Evolutionary conservation across 2,797 vertebrate genomes (phyloP), one percentile per base, ranked within the genome.

Genomic region (Intellagama lesueurii): DNA sequence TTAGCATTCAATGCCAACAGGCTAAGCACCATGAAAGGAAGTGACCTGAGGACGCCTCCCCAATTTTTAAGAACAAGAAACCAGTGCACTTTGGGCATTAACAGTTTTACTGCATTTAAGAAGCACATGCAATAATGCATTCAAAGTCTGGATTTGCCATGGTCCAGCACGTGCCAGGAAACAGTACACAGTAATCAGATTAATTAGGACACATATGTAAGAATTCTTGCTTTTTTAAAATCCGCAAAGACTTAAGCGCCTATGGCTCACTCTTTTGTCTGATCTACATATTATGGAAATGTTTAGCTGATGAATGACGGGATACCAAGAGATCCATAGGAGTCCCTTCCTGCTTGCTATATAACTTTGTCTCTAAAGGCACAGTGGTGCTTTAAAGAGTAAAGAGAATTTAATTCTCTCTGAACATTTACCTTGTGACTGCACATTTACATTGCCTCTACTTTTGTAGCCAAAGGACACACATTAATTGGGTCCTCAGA

Each of bases 21-120:
- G 95, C 94, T 72, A 96, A 97, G 97, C 97, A 97, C 97, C 97
- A 96, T 89, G 94, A 95, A 94, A 87, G 94, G 93, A 94, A 90
- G 95, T 95, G 93, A 92, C 95, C 93, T 96, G 90, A 93, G 94
- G 52, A 94, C 93, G 93, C 94, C 93, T 94, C 89, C 88, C 60
- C 72, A 78, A 86, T 3, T 93, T 94, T 94, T 95, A 47, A 81
- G 96, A 97, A 96, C 94, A 94, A 96, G 95, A 95, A 90, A 95
- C 96, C 95, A 97, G 97, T 96, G 96, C 96, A 91, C 92, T 96
- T 93, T 75, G 94, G 91, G 93, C 90, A 88, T 87, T 92, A 90
- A 88, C 1, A 26, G 69, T 85, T 84, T 88, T 22, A 77, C 91
- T 26, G 88, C 92, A 93, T 93, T 94, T 93, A 89, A 91, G 70